These are phyloP conservation scores for Agraylea sexmaculata DNA, from an alignment of 1,140 invertebrate genomes.

Conservation along the genomic window DNA sequence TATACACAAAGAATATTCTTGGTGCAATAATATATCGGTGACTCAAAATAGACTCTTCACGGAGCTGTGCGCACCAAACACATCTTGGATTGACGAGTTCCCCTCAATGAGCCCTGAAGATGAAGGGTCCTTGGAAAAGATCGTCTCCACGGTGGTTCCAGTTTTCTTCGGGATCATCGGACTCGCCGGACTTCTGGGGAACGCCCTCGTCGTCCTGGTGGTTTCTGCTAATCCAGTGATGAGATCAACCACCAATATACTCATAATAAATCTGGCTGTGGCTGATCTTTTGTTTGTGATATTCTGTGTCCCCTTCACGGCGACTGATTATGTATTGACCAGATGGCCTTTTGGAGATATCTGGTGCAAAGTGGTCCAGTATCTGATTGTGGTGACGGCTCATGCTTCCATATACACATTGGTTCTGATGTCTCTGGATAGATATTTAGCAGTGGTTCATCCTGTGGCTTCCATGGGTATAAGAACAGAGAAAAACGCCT, in stretches of 20 bases:
- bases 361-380: conserved; percentile 79
- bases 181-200: conserved; percentile 77
- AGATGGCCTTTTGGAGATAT: conserved; percentile 84
- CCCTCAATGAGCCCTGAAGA: conserved; percentile 28
- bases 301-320: conserved; percentile 91
- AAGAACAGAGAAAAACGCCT: conserved; percentile 75
- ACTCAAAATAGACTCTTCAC: neutral
- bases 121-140: conserved; percentile 38
- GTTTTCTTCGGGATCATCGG: conserved; percentile 81
- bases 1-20: neutral
- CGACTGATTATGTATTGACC: conserved; percentile 72
- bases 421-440: conserved; percentile 91
- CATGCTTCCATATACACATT: conserved; percentile 89
- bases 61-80: conserved; percentile 13
- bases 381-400: conserved; percentile 75
- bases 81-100: conserved; percentile 15
- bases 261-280: conserved; percentile 79
- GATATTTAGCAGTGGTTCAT: conserved; percentile 90
- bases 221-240: conserved; percentile 81
- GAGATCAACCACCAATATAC: conserved; percentile 84
- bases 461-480: conserved; percentile 82
- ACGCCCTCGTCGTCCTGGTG: conserved; percentile 75
- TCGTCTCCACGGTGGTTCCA: conserved; percentile 64
- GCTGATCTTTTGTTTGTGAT: conserved; percentile 90
- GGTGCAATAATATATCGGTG: neutral